Base-by-base conservation (phyloP, 2,113 vertebrate species). In the Hippocampus abdominalis region DNA sequence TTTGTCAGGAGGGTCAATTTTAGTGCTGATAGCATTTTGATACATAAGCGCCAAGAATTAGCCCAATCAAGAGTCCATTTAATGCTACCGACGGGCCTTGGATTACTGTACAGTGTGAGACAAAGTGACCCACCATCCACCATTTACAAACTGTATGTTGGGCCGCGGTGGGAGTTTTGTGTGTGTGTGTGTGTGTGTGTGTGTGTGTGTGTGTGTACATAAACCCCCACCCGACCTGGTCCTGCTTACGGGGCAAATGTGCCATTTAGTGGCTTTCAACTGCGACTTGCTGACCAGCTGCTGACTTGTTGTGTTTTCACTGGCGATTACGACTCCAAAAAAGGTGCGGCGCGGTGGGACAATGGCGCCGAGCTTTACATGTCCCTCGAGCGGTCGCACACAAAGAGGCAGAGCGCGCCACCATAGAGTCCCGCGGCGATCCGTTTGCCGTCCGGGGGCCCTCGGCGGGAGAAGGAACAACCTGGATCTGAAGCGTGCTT, bases 221-320 rank as follows among this genome's bases (percentile, higher is more conserved):
- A 23, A 11, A 4, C 48, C 88, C 80, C 84, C 79, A 83, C 48
- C 39, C 3, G 73, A 18, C 8, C 70, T 0, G 10, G 71, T 90
- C 86, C 75, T 94, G 94, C 94, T 94, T 93, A 94, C 93, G 69
- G 78, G 85, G 94, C 94, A 94, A 70, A 94, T 94, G 91, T 77
- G 49, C 76, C 71, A 83, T 87, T 91, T 88, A 92, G 87, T 74
- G 84, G 86, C 87, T 84, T 91, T 91, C 87, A 84, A 77, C 88
- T 90, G 92, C 91, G 93, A 94, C 92, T 91, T 85, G 90, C 93
- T 95, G 94, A 92, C 92, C 92, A 93, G 93, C 84, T 95, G 94
- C 94, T 96, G 95, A 95, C 91, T 66, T 83, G 75, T 66, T 83
- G 73, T 85, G 86, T 82, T 89, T 92, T 91, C 85, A 82, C 86